These are phyloP conservation scores for Cataglyphis rosenhaueri DNA, from an alignment of 2,888 invertebrate species.

Conservation along the genomic window DNA sequence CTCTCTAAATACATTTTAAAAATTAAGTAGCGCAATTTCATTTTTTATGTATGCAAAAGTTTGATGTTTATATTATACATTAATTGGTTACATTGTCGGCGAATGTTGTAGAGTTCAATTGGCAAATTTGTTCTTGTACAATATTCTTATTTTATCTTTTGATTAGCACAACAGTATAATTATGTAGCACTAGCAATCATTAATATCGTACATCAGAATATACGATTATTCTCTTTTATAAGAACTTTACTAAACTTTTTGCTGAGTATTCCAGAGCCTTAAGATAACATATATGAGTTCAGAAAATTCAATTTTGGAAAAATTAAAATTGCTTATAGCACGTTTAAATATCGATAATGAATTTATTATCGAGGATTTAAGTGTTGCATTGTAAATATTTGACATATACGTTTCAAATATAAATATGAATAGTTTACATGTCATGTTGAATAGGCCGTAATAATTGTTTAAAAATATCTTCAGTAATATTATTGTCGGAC, in stretches of 20 bases:
- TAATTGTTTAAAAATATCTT: conserved; percentile 12
- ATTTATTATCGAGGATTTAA: not conserved
- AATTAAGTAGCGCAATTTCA: conserved; percentile 20
- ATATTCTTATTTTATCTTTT: conserved; percentile 23
- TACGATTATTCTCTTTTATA: not conserved
- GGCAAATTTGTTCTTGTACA: conserved; percentile 12
- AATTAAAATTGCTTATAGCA: not conserved
- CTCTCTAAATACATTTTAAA: conserved; percentile 39
- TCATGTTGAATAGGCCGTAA: conserved; percentile 13
- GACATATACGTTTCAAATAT: not conserved
- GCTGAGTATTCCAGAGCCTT: conserved; percentile 46
- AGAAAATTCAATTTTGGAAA: conserved; percentile 22
- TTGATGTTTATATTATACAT: conserved; percentile 10
- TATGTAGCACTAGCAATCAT: conserved; percentile 9
- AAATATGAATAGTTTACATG: conserved; percentile 9
- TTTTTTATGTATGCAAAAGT: conserved; percentile 20
- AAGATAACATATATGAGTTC: conserved; percentile 56
- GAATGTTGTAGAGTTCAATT: conserved; percentile 29
- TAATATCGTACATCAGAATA: conserved; percentile 11
- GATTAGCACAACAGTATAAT: conserved; percentile 24
- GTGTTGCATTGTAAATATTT: not conserved
- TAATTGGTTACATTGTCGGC: conserved; percentile 42
- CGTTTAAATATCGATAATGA: not conserved
- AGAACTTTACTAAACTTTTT: conserved; percentile 22
- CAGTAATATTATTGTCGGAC: conserved; percentile 45